Conservation (phyloP, 2,797 vertebrate genomes). For the Cyclura pinguis region DNA sequence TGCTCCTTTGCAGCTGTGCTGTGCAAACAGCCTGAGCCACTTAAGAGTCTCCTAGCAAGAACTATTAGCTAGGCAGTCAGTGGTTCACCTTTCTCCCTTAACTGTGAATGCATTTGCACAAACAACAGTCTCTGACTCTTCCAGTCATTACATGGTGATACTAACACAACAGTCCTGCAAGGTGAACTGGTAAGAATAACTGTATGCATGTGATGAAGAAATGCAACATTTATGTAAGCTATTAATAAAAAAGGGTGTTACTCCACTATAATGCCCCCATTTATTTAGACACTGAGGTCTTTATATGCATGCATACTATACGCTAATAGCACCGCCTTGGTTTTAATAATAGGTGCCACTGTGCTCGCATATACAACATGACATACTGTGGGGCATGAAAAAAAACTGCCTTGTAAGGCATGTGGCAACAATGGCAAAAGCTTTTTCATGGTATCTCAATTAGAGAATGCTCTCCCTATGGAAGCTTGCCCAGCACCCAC, state of each 20-base stretch:
- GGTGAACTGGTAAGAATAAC: neutral
- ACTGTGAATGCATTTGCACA: neutral
- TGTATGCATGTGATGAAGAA: neutral
- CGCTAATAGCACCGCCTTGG: neutral
- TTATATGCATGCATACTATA: neutral
- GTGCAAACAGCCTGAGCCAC: neutral
- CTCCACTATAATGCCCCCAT: slow-evolving; percentile 18
- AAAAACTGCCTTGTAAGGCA: neutral
- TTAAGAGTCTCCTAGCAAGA: neutral
- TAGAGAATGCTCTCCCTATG: neutral
- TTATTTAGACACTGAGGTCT: slow-evolving; percentile 5
- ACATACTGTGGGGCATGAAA: slow-evolving; percentile 10
- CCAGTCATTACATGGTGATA: neutral
- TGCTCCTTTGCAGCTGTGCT: neutral
- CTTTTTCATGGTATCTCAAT: neutral
- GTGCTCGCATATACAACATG: slow-evolving; percentile 5
- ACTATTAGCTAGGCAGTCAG: too few species aligned
- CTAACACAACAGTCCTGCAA: neutral
- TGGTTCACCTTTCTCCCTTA: neutral
- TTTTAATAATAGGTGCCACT: slow-evolving; percentile 31
- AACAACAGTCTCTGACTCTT: neutral
- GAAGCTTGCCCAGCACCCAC: neutral
- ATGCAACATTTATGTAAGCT: neutral
- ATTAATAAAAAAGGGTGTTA: slow-evolving; percentile 37
- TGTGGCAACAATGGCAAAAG: neutral